These are phyloP conservation scores for Onychorhynchus coronatus DNA, from an alignment of 2,113 vertebrate species.

Conservation along the genomic window DNA sequence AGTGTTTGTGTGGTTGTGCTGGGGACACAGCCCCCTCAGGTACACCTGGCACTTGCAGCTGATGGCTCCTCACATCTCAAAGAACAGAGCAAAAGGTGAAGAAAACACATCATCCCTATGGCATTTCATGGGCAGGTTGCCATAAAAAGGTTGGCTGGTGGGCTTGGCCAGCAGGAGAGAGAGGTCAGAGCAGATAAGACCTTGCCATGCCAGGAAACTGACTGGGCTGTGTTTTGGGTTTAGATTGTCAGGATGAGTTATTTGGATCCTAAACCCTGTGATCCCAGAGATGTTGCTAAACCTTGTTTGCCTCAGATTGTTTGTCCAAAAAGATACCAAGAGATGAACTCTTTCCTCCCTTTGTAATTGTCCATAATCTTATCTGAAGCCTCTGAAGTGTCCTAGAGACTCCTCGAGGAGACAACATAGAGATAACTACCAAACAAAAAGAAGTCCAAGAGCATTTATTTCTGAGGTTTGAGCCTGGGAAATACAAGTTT, in stretches of 20 bases:
- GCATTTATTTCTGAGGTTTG: not conserved
- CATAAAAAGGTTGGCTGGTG: not conserved
- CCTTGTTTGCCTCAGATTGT: constrained; percentile 1
- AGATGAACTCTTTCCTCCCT: constrained; percentile 7
- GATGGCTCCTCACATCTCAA: not conserved
- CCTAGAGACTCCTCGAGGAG: not conserved
- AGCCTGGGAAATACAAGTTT: not conserved
- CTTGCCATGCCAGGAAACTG: not conserved
- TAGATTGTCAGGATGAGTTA: not conserved
- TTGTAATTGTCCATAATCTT: not conserved
- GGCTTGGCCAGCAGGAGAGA: not conserved
- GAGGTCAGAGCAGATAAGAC: not conserved
- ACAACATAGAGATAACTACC: not conserved
- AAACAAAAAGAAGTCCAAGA: not conserved
- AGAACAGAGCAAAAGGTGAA: not conserved
- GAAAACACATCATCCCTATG: not conserved
- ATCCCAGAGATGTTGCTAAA: not conserved
- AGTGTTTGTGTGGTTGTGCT: not conserved
- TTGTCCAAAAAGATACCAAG: not conserved
- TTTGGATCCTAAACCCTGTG: not conserved
- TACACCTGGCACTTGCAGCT: not conserved
- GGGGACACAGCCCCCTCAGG: not conserved
- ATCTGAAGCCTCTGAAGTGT: not conserved
- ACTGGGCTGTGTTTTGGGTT: not conserved
- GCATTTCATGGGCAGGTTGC: not conserved